Conservation (phyloP, 2,888 invertebrate genomes). For the Autographa gamma region DNA sequence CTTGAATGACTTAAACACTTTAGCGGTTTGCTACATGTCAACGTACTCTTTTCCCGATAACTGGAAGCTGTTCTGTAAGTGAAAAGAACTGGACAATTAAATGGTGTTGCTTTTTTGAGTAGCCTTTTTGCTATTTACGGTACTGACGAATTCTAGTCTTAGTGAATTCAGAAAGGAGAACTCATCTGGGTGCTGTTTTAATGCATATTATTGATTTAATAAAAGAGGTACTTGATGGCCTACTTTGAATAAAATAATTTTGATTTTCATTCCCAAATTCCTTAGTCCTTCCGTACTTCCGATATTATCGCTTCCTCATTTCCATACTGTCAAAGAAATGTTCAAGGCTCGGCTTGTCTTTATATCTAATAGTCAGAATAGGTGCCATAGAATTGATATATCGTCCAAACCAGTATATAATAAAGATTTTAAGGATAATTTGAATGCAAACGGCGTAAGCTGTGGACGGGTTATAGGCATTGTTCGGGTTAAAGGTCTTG, state of each 20-base stretch:
- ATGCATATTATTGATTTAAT: too few relatives aligned
- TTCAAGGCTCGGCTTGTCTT: conserved; percentile 9
- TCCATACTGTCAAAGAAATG: conserved; percentile 24
- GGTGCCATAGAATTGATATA: conserved; percentile 36
- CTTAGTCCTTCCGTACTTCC: neutral
- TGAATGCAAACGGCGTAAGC: conserved; percentile 42
- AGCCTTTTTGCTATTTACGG: too few relatives aligned
- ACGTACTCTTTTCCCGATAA: too few relatives aligned
- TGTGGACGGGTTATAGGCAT: conserved; percentile 17
- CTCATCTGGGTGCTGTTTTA: too few relatives aligned
- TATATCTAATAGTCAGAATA: conserved; percentile 27
- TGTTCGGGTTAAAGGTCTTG: conserved; percentile 10
- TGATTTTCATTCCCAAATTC: too few relatives aligned
- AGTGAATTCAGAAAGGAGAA: too few relatives aligned
- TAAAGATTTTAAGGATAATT: conserved; percentile 38
- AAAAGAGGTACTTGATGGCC: too few relatives aligned
- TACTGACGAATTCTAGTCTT: too few relatives aligned
- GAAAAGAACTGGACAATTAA: too few relatives aligned
- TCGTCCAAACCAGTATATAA: conserved; percentile 19
- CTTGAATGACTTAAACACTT: neutral
- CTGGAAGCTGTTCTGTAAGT: too few relatives aligned
- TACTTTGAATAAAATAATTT: too few relatives aligned
- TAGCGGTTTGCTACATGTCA: neutral
- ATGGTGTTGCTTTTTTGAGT: too few relatives aligned
- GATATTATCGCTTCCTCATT: conserved; percentile 19